Base-by-base conservation (phyloP, 2,888 invertebrate species). In the Boloria selene region DNA sequence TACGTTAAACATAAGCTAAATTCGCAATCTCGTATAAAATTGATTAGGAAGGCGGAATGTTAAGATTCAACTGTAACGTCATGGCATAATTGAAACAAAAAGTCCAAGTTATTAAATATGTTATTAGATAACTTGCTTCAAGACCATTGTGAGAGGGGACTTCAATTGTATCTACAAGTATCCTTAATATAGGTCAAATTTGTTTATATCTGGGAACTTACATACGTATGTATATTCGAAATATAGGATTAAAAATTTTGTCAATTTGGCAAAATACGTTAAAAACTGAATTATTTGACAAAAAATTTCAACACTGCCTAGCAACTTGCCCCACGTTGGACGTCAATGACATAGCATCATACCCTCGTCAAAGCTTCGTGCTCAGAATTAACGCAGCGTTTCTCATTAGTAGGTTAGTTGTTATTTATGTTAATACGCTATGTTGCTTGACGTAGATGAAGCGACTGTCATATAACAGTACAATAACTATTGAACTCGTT, bases 291-390 rank as follows among this genome's bases (percentile, higher is more conserved):
- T 38, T 38, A 38, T 38, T 10, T 38, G 10, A 38, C 31, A 38
- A 38, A 38, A 31, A 38, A 38, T 3, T 38, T 38, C 10, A 38
- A 38, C 31, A 38, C 31, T 38, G 31, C 31, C 10, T 10, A 38
- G 10, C 31, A 38, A 38, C 31, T 10, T 38, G 59, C 13, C 62
- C 66, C 62, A 63, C 62, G 59, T 67, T 54, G 62, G 53, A 59
- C 62, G 66, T 67, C 69, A 67, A 54, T 69, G 69, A 69, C 69
- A 54, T 44, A 53, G 60, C 61, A 65, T 55, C 58, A 54, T 52
- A 73, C 74, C 74, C 74, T 71, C 70, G 72, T 73, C 74, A 73
- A 26, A 62, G 69, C 49, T 49, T 54, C 72, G 68, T 68, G 71
- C 61, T 55, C 22, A 62, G 72, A 71, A 73, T 72, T 70, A 70